Evolutionary conservation across 1,140 invertebrate genomes (phyloP).

Genomic region (Halesus radiatus): DNA sequence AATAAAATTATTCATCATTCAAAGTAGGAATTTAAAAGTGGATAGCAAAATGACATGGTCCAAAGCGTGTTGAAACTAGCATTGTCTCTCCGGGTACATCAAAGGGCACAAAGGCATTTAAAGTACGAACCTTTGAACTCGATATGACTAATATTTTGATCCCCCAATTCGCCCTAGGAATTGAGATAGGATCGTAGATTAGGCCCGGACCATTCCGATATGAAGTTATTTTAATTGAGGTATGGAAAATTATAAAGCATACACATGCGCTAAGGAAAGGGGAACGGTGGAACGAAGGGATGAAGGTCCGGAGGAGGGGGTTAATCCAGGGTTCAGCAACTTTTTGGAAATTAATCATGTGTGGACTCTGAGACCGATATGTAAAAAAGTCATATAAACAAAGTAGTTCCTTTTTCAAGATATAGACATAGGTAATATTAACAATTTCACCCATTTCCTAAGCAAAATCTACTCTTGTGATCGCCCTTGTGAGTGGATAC

Average conservation of each 20-base stretch:
- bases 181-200: constrained; percentile 56
- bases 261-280: constrained; percentile 43
- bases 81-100: not conserved
- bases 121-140: constrained; percentile 43
- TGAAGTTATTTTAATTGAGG: constrained; percentile 57
- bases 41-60: not conserved
- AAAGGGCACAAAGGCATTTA: constrained; percentile 22
- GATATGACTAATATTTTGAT: constrained; percentile 57
- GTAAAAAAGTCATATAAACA: no score
- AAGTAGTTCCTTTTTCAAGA: no score
- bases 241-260: constrained; percentile 57
- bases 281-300: not conserved
- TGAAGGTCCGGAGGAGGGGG: not conserved
- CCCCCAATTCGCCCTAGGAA: constrained; percentile 54
- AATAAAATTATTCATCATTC: no score
- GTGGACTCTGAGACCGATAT: no score
- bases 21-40: no score
- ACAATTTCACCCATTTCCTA: no score
- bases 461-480: no score
- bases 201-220: constrained; percentile 53
- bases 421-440: no score
- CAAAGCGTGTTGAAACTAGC: not conserved
- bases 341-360: no score
- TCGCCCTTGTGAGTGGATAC: no score
- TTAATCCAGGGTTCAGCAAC: not conserved